Conservation (phyloP, 2,888 invertebrate species). For the Timema cristinae region DNA sequence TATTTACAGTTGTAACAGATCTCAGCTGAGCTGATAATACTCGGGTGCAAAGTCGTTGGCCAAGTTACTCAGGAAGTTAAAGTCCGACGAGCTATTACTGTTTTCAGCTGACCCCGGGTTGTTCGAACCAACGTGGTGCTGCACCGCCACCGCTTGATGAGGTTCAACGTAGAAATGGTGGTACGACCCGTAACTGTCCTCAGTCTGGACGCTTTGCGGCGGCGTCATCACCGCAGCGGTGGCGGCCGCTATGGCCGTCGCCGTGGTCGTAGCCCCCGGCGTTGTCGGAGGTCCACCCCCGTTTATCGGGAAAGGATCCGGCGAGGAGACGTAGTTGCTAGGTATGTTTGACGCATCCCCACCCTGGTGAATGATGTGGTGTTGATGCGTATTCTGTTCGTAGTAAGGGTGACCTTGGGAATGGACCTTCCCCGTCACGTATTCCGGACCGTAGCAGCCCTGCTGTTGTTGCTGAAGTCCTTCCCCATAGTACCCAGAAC, state of each 20-base stretch:
- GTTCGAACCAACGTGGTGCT: conserved; percentile 32
- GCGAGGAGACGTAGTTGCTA: conserved; percentile 45
- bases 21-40: conserved; percentile 74
- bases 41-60: conserved; percentile 92
- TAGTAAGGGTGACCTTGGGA: conserved; percentile 36
- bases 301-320: conserved; percentile 46
- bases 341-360: conserved; percentile 53
- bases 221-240: conserved; percentile 57
- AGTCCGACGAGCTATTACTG: conserved; percentile 89
- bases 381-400: conserved; percentile 43
- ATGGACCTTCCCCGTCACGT: conserved; percentile 28
- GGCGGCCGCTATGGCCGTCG: conserved; percentile 40
- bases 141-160: conserved; percentile 45
- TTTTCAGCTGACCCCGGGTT: conserved; percentile 61
- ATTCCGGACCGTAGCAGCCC: conserved; percentile 9
- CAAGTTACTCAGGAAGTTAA: conserved; percentile 87
- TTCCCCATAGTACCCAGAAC: conserved; percentile 13
- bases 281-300: conserved; percentile 26
- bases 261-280: conserved; percentile 43
- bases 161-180: conserved; percentile 61
- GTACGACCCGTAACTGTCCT: conserved; percentile 45
- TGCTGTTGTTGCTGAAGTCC: conserved; percentile 33
- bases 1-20: conserved; percentile 16
- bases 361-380: conserved; percentile 37
- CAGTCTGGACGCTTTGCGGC: conserved; percentile 54